A percentile compares a stretch with the other conserved stretches of the same genome.
phyloP scores from a whole-genome alignment of 2,113 vertebrate genomes.

The Cromileptes altivelis region DNA sequence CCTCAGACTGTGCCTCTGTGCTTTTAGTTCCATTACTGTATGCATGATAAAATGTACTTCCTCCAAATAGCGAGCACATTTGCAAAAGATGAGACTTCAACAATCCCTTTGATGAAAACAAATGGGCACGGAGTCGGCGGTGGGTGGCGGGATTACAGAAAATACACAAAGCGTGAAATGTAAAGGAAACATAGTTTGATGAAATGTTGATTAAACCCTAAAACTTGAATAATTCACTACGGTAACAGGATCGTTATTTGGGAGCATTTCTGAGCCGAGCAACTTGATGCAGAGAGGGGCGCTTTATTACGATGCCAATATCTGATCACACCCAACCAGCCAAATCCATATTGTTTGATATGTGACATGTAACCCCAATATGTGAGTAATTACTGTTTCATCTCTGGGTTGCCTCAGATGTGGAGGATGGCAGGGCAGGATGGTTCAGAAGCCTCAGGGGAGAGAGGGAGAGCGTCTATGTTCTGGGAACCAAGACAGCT shows the following conservation, averaged over 20 bases:
- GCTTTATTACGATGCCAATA: conserved; percentile 63
- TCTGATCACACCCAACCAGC: conserved; percentile 55
- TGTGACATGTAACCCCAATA: conserved; percentile 72
- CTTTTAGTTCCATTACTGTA: conserved; percentile 73
- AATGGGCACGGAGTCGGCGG: not conserved
- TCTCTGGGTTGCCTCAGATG: conserved; percentile 63
- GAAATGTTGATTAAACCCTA: conserved; percentile 32
- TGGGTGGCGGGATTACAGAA: conserved; percentile 4
- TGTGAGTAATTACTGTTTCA: conserved; percentile 71
- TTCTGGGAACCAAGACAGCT: conserved; percentile 63
- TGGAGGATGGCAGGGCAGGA: conserved; percentile 56
- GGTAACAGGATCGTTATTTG: conserved; percentile 14
- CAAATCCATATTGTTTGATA: conserved; percentile 75
- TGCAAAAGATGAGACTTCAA: conserved; percentile 35
- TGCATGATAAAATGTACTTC: conserved; percentile 56
- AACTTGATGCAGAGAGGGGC: conserved; percentile 6
- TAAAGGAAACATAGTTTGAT: conserved; percentile 14
- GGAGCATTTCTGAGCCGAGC: conserved; percentile 25
- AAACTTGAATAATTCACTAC: conserved; percentile 10
- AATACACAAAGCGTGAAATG: conserved; percentile 25
- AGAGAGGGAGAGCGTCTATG: conserved; percentile 7
- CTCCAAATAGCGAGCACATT: conserved; percentile 38
- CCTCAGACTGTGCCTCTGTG: conserved; percentile 30
- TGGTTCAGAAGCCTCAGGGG: conserved; percentile 45
- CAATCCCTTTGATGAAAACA: conserved; percentile 14